These are phyloP conservation scores for Phenacoccus solenopsis DNA, from an alignment of 1,140 invertebrate genomes.

Conservation along the genomic window DNA sequence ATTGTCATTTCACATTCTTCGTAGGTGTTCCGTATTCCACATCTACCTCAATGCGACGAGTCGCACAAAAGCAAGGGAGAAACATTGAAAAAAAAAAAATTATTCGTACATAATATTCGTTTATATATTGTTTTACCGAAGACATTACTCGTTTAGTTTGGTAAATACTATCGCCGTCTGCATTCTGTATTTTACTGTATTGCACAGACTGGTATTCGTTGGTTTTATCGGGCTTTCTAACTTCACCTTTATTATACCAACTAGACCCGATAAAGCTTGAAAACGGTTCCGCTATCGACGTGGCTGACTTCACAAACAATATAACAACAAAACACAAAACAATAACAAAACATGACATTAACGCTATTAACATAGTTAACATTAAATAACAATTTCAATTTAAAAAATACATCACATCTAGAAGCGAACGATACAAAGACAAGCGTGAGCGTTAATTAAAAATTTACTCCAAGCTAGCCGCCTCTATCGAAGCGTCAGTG, in stretches of 20 bases:
- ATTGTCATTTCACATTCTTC: no score
- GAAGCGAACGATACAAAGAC: not conserved
- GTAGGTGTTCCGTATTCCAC: no score
- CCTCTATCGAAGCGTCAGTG: not conserved
- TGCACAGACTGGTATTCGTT: conserved; percentile 1
- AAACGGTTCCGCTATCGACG: conserved; percentile 1
- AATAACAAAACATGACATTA: conserved; percentile 7
- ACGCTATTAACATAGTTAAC: not conserved
- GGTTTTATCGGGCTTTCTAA: conserved; percentile 1
- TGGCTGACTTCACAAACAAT: conserved; percentile 16
- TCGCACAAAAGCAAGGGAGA: not conserved
- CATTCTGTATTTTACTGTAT: conserved; percentile 9
- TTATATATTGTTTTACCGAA: not conserved
- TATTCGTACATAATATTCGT: not conserved
- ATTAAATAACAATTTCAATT: not conserved
- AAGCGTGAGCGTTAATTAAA: not conserved
- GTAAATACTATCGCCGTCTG: not conserved
- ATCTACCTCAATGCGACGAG: no score
- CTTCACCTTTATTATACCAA: not conserved
- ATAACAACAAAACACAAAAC: not conserved
- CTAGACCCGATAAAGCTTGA: not conserved
- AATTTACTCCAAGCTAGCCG: no score
- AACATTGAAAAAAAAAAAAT: not conserved
- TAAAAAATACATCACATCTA: not conserved
- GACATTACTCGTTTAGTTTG: not conserved